Conservation (phyloP, 1,140 invertebrate genomes). For the Eueides isabella region DNA sequence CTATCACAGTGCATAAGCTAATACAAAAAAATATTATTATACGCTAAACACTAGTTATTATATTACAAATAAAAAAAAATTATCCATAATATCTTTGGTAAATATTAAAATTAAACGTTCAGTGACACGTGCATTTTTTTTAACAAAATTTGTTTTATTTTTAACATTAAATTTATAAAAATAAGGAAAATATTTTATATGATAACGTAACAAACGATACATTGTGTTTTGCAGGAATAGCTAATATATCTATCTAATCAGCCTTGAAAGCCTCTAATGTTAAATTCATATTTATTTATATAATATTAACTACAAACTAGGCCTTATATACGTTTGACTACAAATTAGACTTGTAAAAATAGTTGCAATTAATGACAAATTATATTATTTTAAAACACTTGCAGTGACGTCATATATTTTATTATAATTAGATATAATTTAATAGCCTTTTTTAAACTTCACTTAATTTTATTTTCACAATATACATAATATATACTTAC, state of each 20-base stretch:
- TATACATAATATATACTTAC: too few species aligned
- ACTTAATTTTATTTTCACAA: too few species aligned
- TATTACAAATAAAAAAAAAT: conserved; percentile 16
- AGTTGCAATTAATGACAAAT: neutral
- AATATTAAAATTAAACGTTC: neutral
- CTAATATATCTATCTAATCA: conserved; percentile 39
- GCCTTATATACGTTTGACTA: neutral
- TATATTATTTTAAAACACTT: too few species aligned
- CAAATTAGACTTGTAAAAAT: neutral
- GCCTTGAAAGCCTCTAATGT: conserved; percentile 46
- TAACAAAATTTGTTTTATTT: neutral
- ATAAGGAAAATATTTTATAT: neutral
- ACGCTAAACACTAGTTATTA: conserved; percentile 20
- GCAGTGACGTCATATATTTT: too few species aligned
- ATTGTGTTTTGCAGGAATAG: neutral
- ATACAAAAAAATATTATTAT: conserved; percentile 26
- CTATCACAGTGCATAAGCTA: conserved; percentile 39
- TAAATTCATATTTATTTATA: neutral
- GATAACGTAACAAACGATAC: neutral
- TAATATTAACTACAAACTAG: neutral
- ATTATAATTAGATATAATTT: too few species aligned
- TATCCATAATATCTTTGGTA: conserved; percentile 35
- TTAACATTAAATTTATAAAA: neutral
- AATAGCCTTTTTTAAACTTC: too few species aligned
- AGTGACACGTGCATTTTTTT: neutral